Conservation (phyloP, 1,140 invertebrate species). For the Coptotermes formosanus region DNA sequence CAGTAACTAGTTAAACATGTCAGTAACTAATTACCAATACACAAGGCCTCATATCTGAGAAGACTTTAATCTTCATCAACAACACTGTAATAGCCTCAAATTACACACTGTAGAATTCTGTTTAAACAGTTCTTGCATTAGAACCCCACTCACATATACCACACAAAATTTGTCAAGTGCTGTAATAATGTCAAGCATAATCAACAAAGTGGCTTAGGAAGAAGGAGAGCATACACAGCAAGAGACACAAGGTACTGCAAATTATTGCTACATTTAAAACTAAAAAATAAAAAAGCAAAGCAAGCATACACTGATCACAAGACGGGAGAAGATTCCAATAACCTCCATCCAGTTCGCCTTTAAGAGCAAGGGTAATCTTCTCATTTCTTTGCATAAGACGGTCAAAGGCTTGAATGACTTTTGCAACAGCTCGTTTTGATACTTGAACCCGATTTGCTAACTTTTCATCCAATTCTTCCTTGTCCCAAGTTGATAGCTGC, state of each 20-base stretch:
- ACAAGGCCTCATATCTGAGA: too few species aligned
- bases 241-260: neutral
- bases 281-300: slow-evolving; percentile 31
- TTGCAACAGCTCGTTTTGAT: slow-evolving; percentile 89
- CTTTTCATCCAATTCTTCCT: slow-evolving; percentile 94
- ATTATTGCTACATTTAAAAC: slow-evolving; percentile 23
- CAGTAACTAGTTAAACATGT: too few species aligned
- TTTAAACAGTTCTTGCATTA: neutral
- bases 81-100: too few species aligned
- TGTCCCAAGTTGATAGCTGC: slow-evolving; percentile 97
- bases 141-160: neutral
- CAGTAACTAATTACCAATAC: too few species aligned
- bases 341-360: slow-evolving; percentile 74
- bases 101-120: neutral
- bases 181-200: neutral
- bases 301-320: slow-evolving; percentile 35
- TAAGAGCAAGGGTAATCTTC: slow-evolving; percentile 84
- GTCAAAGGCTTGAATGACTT: slow-evolving; percentile 95
- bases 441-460: slow-evolving; percentile 91
- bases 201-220: neutral
- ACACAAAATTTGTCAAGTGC: neutral
- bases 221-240: neutral
- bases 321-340: slow-evolving; percentile 39
- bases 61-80: too few species aligned
- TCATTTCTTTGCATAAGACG: slow-evolving; percentile 89